These are phyloP conservation scores for Coboldia fuscipes DNA, from an alignment of 1,140 invertebrate species.

Conservation along the genomic window DNA sequence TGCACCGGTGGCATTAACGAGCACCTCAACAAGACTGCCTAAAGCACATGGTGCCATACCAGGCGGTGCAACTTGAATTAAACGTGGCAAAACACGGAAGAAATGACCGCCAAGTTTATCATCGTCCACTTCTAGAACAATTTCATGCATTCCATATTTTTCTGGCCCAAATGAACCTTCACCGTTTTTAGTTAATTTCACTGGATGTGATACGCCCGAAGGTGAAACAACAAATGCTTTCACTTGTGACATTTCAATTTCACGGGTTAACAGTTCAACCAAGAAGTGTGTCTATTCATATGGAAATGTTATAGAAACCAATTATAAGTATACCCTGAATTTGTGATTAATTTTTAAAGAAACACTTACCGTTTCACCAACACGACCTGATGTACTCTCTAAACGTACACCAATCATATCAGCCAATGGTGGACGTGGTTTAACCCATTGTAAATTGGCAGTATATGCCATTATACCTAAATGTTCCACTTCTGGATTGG, in stretches of 20 bases:
- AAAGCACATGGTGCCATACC: conserved; percentile 88
- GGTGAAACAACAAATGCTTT: conserved; percentile 68
- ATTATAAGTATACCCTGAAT: not conserved
- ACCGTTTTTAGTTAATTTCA: conserved; percentile 43
- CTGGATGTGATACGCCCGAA: conserved; percentile 32
- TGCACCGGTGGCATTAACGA: conserved; percentile 75
- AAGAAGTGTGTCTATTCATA: conserved; percentile 50
- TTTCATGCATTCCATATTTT: conserved; percentile 82
- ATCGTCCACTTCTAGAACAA: conserved; percentile 36
- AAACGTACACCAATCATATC: conserved; percentile 53
- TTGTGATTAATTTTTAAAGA: not conserved
- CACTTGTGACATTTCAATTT: conserved; percentile 55
- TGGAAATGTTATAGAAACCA: too few species aligned
- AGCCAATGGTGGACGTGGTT: conserved; percentile 55
- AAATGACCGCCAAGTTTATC: conserved; percentile 37
- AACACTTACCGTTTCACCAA: conserved; percentile 62
- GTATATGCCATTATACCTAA: conserved; percentile 91
- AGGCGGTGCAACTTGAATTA: conserved; percentile 65
- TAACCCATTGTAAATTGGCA: conserved; percentile 70
- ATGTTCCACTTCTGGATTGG: conserved; percentile 83
- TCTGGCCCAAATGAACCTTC: conserved; percentile 69
- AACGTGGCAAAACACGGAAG: conserved; percentile 67
- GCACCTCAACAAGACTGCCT: conserved; percentile 83
- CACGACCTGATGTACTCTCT: conserved; percentile 58
- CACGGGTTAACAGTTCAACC: conserved; percentile 53